These are phyloP conservation scores for Clusia tigrina DNA, from an alignment of 2,888 invertebrate species.

Conservation along the genomic window DNA sequence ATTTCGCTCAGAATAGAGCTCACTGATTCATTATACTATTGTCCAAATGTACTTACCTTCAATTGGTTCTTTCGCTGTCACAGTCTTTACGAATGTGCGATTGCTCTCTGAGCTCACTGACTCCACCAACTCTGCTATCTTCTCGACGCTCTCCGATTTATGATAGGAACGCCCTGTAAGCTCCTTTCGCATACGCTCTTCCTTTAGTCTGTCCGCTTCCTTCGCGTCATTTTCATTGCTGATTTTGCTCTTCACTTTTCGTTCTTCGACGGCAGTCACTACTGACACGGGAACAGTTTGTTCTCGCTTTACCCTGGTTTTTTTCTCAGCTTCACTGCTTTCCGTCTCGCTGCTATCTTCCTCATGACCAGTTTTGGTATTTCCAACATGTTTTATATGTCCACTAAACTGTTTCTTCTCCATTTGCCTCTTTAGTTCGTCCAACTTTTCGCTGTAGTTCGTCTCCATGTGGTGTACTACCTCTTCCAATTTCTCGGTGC, in stretches of 20 bases:
- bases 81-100: slow-evolving; percentile 36
- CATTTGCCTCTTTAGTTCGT: slow-evolving; percentile 48
- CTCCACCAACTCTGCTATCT: neutral
- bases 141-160: too few species aligned
- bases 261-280: neutral
- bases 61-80: slow-evolving; percentile 4
- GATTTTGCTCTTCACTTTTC: neutral
- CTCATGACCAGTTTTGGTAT: slow-evolving; percentile 15
- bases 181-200: too few species aligned
- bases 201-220: neutral
- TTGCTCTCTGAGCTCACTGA: slow-evolving; percentile 35
- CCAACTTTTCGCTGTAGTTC: slow-evolving; percentile 51
- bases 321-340: slow-evolving; percentile 38
- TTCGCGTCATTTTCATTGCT: neutral
- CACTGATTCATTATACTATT: neutral
- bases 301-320: neutral
- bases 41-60: slow-evolving; percentile 6
- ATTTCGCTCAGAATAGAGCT: too few species aligned
- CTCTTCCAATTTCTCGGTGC: slow-evolving; percentile 48
- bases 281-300: neutral
- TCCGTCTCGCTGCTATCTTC: slow-evolving; percentile 29
- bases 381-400: too few species aligned
- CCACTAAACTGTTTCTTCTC: slow-evolving; percentile 32
- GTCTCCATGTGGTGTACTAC: slow-evolving; percentile 49
- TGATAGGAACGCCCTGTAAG: too few species aligned